These are phyloP conservation scores for Pempheris klunzingeri DNA, from an alignment of 2,797 vertebrate species.

Conservation along the genomic window DNA sequence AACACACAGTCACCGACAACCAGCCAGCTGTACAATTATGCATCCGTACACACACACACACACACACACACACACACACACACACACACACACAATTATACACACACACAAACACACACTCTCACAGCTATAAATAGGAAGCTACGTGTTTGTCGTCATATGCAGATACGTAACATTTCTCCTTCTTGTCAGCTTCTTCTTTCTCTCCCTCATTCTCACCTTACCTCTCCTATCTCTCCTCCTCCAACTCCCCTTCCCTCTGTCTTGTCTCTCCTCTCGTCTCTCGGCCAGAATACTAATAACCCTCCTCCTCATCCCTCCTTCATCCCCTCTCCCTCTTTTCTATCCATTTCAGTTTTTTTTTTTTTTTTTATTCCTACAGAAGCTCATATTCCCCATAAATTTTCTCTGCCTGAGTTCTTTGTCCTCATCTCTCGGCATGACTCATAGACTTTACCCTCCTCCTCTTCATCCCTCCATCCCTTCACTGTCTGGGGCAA, in stretches of 20 bases:
- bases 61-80: conserved; percentile 18
- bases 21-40: conserved; percentile 44
- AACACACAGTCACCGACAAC: conserved; percentile 19
- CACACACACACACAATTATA: not conserved
- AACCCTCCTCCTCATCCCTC: conserved; percentile 49
- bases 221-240: conserved; percentile 23
- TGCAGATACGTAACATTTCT: conserved; percentile 45
- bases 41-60: conserved; percentile 10
- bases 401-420: conserved; percentile 64
- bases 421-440: conserved; percentile 61
- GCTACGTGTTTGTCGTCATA: conserved; percentile 49
- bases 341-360: conserved; percentile 43
- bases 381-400: conserved; percentile 65
- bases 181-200: conserved; percentile 45
- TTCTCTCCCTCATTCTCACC: conserved; percentile 1
- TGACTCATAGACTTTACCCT: conserved; percentile 68
- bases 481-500: conserved; percentile 30
- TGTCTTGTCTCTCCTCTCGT: conserved; percentile 46
- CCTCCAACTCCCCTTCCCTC: conserved; percentile 40
- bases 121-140: conserved; percentile 62
- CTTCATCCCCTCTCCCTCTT: conserved; percentile 37
- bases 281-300: conserved; percentile 66
- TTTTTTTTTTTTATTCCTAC: conserved; percentile 52
- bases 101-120: conserved; percentile 30
- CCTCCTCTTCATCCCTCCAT: conserved; percentile 45